Percentiles rank a stretch among this genome's conserved stretches.
Conservation (phyloP, 2,797 vertebrate species). For the Poecile montanus region DNA sequence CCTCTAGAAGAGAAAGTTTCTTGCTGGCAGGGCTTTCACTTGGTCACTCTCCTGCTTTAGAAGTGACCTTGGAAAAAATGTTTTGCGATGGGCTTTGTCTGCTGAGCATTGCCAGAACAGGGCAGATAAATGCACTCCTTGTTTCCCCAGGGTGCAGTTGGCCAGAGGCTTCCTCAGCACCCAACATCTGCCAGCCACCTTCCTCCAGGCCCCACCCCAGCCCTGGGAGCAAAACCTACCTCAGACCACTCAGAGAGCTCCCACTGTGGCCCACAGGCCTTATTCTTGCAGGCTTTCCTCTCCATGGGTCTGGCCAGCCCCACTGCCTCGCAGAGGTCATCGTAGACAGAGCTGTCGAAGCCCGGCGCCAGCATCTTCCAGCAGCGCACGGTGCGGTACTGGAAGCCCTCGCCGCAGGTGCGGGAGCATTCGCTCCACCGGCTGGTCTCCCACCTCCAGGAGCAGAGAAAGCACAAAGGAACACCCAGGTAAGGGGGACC, state of each 20-base stretch:
- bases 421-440: conserved; percentile 88
- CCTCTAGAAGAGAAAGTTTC: not conserved
- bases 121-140: not conserved
- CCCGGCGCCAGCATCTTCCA: conserved; percentile 92
- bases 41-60: not conserved
- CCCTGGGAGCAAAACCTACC: not conserved
- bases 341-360: conserved; percentile 90
- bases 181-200: not conserved
- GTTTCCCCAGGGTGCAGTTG: not conserved
- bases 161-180: not conserved
- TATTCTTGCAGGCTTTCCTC: conserved; percentile 85
- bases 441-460: conserved; percentile 88
- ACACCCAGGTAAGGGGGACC: not conserved
- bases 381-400: conserved; percentile 88
- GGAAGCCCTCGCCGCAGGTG: conserved; percentile 85
- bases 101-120: not conserved
- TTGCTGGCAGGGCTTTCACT: not conserved
- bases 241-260: conserved; percentile 87
- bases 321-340: conserved; percentile 83
- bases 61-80: not conserved
- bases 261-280: conserved; percentile 90
- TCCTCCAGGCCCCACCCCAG: not conserved
- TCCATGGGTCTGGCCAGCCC: conserved; percentile 86
- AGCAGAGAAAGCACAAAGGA: not conserved
- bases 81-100: not conserved